Percentiles rank a stretch among this genome's conserved stretches.
Evolutionary conservation across 2,113 vertebrate genomes (phyloP).

Genomic region (Indicator indicator): DNA sequence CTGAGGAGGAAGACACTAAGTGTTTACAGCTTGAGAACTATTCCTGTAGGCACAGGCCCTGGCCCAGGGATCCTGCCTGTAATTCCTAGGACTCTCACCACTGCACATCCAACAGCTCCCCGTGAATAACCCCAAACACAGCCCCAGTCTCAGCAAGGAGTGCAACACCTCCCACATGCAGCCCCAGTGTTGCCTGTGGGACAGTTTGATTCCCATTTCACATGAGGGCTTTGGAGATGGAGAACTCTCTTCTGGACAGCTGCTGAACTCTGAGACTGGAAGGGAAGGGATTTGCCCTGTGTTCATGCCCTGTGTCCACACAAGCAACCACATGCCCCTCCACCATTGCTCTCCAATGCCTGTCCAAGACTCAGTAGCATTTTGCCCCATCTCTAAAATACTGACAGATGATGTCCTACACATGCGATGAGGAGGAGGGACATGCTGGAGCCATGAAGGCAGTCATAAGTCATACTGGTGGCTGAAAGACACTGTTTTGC

Average conservation of each 20-base stretch:
- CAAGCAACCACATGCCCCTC: background rate
- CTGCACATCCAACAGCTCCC: rapidly evolving
- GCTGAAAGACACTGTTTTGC: background rate
- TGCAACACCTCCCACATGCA: background rate
- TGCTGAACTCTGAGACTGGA: background rate
- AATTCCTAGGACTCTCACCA: background rate
- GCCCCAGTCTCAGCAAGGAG: background rate
- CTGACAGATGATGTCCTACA: background rate
- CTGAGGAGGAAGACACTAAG: background rate
- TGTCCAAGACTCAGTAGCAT: background rate
- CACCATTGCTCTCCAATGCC: background rate
- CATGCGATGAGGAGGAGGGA: background rate
- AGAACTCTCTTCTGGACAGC: background rate
- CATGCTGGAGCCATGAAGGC: background rate
- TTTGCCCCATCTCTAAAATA: background rate
- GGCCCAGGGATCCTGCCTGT: background rate
- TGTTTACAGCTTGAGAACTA: background rate
- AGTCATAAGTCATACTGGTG: background rate
- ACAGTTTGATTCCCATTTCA: background rate
- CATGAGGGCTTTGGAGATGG: background rate
- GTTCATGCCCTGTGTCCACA: too few relatives aligned
- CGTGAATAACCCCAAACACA: background rate
- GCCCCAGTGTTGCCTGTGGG: rapidly evolving
- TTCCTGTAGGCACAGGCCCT: background rate
- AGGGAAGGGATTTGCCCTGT: background rate